Conservation (phyloP, 1,140 invertebrate genomes). For the Drosophila tani region DNA sequence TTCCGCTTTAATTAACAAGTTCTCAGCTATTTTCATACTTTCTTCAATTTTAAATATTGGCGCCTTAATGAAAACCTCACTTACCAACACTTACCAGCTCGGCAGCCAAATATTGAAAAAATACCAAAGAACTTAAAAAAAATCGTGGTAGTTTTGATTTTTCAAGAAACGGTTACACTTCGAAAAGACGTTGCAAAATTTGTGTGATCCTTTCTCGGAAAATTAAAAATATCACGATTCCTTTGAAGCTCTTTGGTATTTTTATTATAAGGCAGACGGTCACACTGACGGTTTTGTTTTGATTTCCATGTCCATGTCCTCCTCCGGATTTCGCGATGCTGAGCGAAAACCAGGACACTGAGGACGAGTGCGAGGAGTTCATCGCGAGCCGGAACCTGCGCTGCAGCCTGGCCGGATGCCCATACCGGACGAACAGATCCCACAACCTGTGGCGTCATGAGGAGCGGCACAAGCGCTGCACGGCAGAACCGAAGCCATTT, state of each 20-base stretch:
- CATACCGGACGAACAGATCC: slow-evolving; percentile 36
- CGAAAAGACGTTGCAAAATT: no score
- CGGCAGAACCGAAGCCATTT: slow-evolving; percentile 4
- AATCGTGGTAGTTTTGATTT: no score
- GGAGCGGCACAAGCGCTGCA: background rate
- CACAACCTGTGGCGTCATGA: slow-evolving; percentile 45
- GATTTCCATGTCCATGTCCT: background rate
- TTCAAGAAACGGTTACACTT: no score
- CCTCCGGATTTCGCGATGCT: slow-evolving; percentile 3
- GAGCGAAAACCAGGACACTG: background rate
- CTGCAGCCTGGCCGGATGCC: slow-evolving; percentile 22
- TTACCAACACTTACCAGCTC: background rate
- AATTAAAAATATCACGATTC: no score
- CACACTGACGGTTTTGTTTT: slow-evolving; percentile 5
- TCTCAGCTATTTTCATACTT: no score
- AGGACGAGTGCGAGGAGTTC: background rate
- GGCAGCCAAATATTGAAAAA: no score
- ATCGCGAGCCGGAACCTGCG: background rate
- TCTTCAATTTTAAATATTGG: background rate
- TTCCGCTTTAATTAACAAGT: background rate
- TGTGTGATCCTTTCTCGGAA: no score
- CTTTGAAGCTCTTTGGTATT: no score
- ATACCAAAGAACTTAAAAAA: no score
- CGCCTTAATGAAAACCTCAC: background rate
- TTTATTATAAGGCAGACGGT: background rate